These are phyloP conservation scores for Vireo griseus DNA, from an alignment of 2,797 vertebrate species.

Conservation along the genomic window DNA sequence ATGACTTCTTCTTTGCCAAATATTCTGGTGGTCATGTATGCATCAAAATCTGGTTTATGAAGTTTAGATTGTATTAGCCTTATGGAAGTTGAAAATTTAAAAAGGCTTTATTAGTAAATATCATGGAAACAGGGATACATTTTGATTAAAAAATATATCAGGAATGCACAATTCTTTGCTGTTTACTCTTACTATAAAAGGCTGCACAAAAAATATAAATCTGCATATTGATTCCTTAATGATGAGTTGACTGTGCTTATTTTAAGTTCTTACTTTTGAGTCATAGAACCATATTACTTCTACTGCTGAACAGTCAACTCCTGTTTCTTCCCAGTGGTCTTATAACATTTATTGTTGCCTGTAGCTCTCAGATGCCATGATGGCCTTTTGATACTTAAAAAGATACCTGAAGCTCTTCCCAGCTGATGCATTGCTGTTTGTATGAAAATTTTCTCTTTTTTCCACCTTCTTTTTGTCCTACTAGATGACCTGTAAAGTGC, in stretches of 20 bases:
- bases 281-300: background rate
- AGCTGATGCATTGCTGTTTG: background rate
- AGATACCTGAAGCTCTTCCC: background rate
- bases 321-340: background rate
- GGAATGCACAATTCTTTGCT: background rate
- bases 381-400: background rate
- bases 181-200: background rate
- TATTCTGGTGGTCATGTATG: background rate
- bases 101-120: background rate
- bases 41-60: background rate
- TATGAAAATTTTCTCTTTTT: background rate
- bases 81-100: background rate
- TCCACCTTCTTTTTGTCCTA: background rate
- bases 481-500: background rate
- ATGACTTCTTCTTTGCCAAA: constrained; percentile 34
- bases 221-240: background rate
- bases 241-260: background rate
- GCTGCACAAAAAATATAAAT: background rate
- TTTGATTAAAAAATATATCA: background rate
- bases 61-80: constrained; percentile 20
- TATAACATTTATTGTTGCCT: background rate
- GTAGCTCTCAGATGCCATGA: background rate
- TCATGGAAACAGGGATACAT: background rate
- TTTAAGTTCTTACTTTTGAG: background rate
- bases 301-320: background rate